Evolutionary conservation across 2,797 vertebrate species (phyloP).

Genomic region (Alfaro cultratus): DNA sequence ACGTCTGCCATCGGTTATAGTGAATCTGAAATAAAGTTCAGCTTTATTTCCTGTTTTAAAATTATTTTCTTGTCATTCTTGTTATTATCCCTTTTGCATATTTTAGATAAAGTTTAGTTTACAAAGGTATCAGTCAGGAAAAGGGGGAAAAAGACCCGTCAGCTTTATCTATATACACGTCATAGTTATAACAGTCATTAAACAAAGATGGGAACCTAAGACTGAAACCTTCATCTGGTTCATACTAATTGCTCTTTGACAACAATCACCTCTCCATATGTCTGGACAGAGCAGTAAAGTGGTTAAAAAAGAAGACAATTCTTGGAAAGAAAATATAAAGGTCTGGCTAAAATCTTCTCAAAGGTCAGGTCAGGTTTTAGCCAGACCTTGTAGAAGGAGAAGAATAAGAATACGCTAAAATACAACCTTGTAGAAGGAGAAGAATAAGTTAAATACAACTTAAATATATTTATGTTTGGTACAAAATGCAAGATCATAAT

Average conservation of each 20-base stretch:
- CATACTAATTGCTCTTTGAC: background rate
- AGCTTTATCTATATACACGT: background rate
- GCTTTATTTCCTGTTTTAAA: background rate
- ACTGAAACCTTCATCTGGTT: background rate
- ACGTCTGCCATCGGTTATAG: background rate
- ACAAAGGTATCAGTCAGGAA: background rate
- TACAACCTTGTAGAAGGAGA: background rate
- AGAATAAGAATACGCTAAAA: too few relatives aligned
- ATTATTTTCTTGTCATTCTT: background rate
- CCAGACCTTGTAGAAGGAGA: background rate
- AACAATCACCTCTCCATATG: background rate
- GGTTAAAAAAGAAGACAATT: background rate
- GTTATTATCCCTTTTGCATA: background rate
- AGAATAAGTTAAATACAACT: background rate
- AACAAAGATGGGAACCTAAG: background rate
- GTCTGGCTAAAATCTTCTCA: background rate
- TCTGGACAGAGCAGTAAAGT: background rate
- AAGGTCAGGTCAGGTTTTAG: too few relatives aligned
- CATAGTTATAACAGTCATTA: background rate
- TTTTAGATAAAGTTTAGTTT: background rate
- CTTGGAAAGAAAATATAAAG: background rate
- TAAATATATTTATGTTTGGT: background rate
- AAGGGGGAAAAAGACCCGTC: background rate
- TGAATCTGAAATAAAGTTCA: background rate
- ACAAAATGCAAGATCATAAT: background rate